These are phyloP conservation scores for Siniperca chuatsi DNA, from an alignment of 2,113 vertebrate genomes.

Conservation along the genomic window DNA sequence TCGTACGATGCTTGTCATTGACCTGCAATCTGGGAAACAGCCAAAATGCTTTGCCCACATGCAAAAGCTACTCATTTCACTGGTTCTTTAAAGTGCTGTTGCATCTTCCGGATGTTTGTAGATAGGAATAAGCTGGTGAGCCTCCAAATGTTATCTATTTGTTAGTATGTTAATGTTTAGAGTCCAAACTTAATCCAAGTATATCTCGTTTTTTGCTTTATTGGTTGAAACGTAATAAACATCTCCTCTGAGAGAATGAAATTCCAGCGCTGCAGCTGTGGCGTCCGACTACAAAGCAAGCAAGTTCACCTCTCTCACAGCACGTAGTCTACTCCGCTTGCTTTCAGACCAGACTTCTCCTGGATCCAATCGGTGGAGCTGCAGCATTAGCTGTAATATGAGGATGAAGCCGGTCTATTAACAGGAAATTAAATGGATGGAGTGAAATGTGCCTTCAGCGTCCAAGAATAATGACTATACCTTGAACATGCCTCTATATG, in stretches of 20 bases:
- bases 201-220: conserved; percentile 41
- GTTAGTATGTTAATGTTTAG: not conserved
- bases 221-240: conserved; percentile 65
- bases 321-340: conserved; percentile 25
- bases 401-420: conserved; percentile 36
- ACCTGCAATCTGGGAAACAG: conserved; percentile 21
- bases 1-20: conserved; percentile 50
- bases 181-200: conserved; percentile 2
- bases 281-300: conserved; percentile 54
- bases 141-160: no score
- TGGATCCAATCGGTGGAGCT: conserved; percentile 41
- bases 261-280: conserved; percentile 78
- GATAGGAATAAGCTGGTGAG: not conserved
- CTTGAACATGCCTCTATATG: conserved; percentile 22
- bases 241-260: conserved; percentile 61
- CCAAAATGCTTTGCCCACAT: conserved; percentile 21
- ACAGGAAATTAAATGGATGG: conserved; percentile 58
- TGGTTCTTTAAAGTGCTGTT: not conserved
- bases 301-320: conserved; percentile 54
- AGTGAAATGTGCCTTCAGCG: conserved; percentile 38
- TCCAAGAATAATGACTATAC: conserved; percentile 43
- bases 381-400: conserved; percentile 52
- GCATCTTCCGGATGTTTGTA: not conserved
- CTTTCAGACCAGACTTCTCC: conserved; percentile 31
- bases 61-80: conserved; percentile 2